A percentile compares a stretch with the other conserved stretches of the same genome.
These are phyloP conservation scores for Ecliptopera silaceata DNA, from an alignment of 2,888 invertebrate genomes.

Conservation along the genomic window DNA sequence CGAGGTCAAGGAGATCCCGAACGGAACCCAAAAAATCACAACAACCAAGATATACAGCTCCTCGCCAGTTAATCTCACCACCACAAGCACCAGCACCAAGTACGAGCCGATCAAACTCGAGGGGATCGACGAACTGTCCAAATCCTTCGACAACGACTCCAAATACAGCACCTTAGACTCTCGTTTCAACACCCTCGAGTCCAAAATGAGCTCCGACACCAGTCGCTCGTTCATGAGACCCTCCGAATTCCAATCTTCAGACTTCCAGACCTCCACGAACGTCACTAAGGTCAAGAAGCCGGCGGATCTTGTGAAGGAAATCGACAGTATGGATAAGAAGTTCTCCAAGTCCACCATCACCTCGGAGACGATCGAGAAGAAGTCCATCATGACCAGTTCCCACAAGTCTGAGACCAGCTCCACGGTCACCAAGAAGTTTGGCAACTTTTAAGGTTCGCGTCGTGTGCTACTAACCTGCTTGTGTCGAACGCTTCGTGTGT, in stretches of 20 bases:
- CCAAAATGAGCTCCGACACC: constrained; percentile 75
- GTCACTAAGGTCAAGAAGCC: constrained; percentile 66
- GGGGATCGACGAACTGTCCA: constrained; percentile 79
- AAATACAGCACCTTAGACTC: constrained; percentile 75
- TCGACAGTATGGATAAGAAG: constrained; percentile 85
- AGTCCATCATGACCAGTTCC: constrained; percentile 86
- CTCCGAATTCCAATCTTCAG: constrained; percentile 74
- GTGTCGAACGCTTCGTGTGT: constrained; percentile 30
- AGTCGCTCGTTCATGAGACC: constrained; percentile 79
- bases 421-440: constrained; percentile 82
- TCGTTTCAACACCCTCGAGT: constrained; percentile 72
- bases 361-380: constrained; percentile 86
- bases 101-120: constrained; percentile 76
- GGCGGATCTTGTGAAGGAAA: constrained; percentile 70
- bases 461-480: constrained; percentile 17
- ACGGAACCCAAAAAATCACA: constrained; percentile 81
- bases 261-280: constrained; percentile 58
- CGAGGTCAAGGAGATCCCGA: constrained; percentile 80
- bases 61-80: constrained; percentile 78
- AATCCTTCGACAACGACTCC: constrained; percentile 78
- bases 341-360: constrained; percentile 87
- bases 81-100: constrained; percentile 75
- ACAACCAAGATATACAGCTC: constrained; percentile 83
- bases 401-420: constrained; percentile 83
- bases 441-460: constrained; percentile 67